phyloP scores from a whole-genome alignment of 2,113 vertebrate species.

The Hippolais icterina region DNA sequence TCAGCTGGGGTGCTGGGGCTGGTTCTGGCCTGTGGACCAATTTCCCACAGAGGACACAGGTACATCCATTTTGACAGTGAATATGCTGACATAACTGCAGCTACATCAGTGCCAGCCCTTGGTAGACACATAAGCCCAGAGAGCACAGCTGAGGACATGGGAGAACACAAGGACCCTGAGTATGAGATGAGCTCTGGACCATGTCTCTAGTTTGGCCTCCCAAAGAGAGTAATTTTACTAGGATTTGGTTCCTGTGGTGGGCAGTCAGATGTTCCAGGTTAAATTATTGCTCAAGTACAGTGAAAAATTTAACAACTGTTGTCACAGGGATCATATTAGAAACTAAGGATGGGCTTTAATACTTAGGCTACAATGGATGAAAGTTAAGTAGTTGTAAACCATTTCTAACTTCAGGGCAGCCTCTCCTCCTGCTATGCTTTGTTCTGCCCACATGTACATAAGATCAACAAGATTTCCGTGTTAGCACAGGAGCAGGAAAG shows the following conservation, averaged over 20 bases:
- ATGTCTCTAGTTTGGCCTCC: not conserved
- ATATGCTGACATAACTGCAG: not conserved
- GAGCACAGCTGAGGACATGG: accelerated
- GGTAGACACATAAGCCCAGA: not conserved
- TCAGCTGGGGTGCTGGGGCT: not conserved
- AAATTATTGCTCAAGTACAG: not conserved
- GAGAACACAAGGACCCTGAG: not conserved
- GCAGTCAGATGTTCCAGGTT: not conserved
- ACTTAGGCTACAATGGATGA: not conserved
- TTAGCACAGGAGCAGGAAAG: not conserved
- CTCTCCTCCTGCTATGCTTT: not conserved
- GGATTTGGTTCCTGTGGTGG: not conserved
- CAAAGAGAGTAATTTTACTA: not conserved
- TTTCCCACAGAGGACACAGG: not conserved
- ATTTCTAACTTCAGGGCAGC: not conserved
- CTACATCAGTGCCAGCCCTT: not conserved
- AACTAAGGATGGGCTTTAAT: not conserved
- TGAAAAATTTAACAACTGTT: not conserved
- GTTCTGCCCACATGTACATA: not conserved
- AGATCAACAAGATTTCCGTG: not conserved
- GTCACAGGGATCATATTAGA: not conserved
- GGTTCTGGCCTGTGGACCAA: not conserved
- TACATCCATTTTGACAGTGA: not conserved
- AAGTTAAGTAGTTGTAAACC: not conserved
- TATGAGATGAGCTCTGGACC: not conserved